Evolutionary conservation across 2,113 vertebrate genomes (phyloP), one percentile per base, ranked within the genome.

Genomic region (Paracanthobrama guichenoti): DNA sequence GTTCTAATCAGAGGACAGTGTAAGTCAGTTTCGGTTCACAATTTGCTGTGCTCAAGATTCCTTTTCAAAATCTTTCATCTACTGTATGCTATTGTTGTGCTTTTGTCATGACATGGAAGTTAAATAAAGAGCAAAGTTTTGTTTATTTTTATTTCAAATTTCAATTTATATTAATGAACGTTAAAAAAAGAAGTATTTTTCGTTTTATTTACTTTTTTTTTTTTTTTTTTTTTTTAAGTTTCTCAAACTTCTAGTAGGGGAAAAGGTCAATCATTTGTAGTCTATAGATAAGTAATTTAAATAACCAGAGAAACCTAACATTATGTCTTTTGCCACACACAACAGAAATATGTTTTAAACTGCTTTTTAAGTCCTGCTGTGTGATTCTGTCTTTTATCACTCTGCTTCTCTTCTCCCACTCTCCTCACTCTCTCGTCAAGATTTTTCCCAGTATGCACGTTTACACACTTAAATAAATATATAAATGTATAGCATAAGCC

Each of bases 401-500:
- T 55, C 18, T 55, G 53, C 53, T 24, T 31, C 28, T 26, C 28
- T 53, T 60, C 2, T 46, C 10, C 3, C 42, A 14, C 57, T 28
- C 55, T 35, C 22, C 10, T 35, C 35, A 35, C 26, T 55, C 12
- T 48, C 69, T n/a, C 67, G 4, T n/a, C n/a, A 39, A 74, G 26
- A 22, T 26, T 75, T 72, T 48, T 9, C 44, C 24, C 67, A 22
- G 39, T n/a, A 35, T 46, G 64, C 20, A 55, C 35, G 62, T 83
- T 81, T 76, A 46, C n/a, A 77, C 62, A 50, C 79, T 80, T 84
- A 67, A 39, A 57, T 79, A 85, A 46, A 85, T 67, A 87, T 66
- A 85, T 64, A 59, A 85, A 83, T n/a, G 31, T 48, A 75, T 77
- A 67, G 31, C 20, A 46, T 28, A 87, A 73, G 26, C 24, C 71